Evolutionary conservation across 2,113 vertebrate species (phyloP), one percentile per base, ranked within the genome.

Genomic region (Micronycteris hirsuta): DNA sequence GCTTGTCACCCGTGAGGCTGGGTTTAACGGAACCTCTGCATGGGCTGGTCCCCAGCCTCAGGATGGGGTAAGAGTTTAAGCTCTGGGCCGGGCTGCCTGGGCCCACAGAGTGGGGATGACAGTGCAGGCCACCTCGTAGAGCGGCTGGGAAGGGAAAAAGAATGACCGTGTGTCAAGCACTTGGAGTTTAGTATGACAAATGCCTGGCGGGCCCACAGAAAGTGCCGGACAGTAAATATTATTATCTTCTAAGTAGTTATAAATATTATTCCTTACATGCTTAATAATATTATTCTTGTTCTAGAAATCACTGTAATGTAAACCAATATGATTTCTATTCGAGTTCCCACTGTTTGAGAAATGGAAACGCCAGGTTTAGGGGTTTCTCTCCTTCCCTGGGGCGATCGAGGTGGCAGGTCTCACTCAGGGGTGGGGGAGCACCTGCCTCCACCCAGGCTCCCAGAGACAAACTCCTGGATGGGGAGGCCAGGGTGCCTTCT

Each of bases 11-110:
- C 4, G 47, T 0, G 67, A 28, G 31, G 38, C 36, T 26, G n/a
- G 0, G 13, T 45, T 36, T 22, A 31, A 54, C 2, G 4, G n/a
- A 26, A 26, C 65, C 24, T 63, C 33, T 19, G 0, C 2, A 1
- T 16, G 16, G 14, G 45, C 68, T 17, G 49, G 22, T 58, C 68
- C 56, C 58, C 58, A 61, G 58, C 58, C 58, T 61, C 24, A 28
- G 58, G 24, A 12, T 28, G 58, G 24, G 58, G 58, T 58, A 24
- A 24, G 56, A 26, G 22, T 28, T 28, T 26, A 22, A 61, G 24
- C 24, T 28, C 58, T 24, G 24, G 58, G 9, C 26, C 24, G 4
- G 10, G 24, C 58, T 61, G 24, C 58, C 24, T 12, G 58, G 58
- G 58, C 26, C 58, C 58, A 61, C 24, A 28, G 12, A 61, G 28